These are phyloP conservation scores for Eidolon helvum DNA, from an alignment of 2,113 vertebrate species.

Conservation along the genomic window DNA sequence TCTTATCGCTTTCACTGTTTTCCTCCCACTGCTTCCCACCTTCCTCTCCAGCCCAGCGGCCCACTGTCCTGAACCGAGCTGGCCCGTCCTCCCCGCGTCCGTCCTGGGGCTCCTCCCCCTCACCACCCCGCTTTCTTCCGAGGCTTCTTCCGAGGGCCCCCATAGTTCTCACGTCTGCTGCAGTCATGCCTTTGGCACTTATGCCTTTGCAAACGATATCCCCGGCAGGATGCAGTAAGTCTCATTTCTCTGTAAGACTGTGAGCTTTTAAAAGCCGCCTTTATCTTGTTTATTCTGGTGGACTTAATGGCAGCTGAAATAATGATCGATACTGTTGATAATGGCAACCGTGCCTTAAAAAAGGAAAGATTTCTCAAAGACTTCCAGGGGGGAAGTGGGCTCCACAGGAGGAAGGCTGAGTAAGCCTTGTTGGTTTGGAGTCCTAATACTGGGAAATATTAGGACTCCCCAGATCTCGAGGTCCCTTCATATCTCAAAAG, in stretches of 20 bases:
- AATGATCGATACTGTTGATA: background rate
- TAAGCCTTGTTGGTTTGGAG: background rate
- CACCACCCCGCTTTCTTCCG: background rate
- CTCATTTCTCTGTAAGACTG: background rate
- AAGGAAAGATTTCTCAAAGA: background rate
- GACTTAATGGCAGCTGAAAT: background rate
- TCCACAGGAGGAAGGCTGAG: background rate
- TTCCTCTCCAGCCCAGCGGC: background rate
- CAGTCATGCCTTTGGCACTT: background rate
- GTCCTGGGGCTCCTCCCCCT: background rate
- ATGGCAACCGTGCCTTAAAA: background rate
- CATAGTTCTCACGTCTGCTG: background rate
- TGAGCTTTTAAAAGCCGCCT: background rate
- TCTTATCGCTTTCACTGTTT: background rate
- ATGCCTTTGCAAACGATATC: rapidly evolving
- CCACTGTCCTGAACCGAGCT: background rate
- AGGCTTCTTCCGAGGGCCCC: background rate
- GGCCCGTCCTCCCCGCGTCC: background rate
- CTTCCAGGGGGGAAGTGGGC: background rate
- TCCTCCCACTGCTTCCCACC: background rate
- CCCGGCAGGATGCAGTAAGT: background rate
- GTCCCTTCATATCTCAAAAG: background rate
- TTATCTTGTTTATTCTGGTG: background rate
- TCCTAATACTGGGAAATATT: background rate
- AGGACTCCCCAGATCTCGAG: background rate